Evolutionary conservation across 2,797 vertebrate genomes (phyloP).

Genomic region (Lagothrix lagotricha): DNA sequence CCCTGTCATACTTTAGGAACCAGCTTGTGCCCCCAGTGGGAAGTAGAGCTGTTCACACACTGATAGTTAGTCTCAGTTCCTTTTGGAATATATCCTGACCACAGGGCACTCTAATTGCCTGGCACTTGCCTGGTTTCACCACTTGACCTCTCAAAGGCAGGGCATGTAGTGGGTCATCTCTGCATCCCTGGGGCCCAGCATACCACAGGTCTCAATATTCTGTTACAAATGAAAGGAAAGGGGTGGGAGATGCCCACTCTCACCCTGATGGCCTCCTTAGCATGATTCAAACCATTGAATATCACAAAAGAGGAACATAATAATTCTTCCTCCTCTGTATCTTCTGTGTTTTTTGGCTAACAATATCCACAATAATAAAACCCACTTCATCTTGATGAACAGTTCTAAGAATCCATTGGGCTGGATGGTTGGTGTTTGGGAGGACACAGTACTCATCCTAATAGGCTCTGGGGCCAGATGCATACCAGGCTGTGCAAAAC

Average conservation of each 20-base stretch:
- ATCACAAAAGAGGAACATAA: neutral
- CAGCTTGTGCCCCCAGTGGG: neutral
- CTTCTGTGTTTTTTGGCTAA: neutral
- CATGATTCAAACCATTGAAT: neutral
- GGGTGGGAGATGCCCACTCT: neutral
- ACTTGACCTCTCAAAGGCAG: neutral
- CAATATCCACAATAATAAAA: constrained; percentile 1
- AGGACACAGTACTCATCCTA: neutral
- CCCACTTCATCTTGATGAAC: neutral
- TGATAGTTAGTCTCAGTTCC: neutral
- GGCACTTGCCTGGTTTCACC: neutral
- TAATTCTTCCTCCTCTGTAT: neutral
- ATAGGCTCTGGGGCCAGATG: neutral
- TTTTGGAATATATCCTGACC: neutral
- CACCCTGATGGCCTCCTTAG: neutral
- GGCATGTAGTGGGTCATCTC: neutral
- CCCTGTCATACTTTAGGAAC: neutral
- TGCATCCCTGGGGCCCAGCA: neutral
- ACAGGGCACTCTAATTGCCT: neutral
- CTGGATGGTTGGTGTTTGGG: neutral
- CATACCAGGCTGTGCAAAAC: neutral
- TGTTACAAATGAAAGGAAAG: neutral
- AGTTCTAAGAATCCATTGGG: neutral
- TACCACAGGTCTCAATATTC: neutral
- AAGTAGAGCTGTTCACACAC: neutral